Evolutionary conservation across 2,888 invertebrate genomes (phyloP).

Genomic region (Euclidia mi): DNA sequence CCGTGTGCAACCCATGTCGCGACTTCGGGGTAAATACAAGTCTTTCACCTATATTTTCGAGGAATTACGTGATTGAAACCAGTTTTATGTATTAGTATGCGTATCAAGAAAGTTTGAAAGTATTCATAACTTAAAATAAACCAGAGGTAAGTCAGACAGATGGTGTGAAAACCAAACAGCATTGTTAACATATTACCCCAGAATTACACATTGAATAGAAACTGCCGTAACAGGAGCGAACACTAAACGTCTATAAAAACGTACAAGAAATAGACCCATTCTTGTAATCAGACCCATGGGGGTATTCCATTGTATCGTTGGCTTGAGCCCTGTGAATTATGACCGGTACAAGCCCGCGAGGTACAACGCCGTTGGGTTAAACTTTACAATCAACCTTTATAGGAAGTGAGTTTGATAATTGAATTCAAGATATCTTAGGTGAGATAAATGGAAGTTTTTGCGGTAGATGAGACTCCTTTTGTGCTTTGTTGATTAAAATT

Average conservation of each 20-base stretch:
- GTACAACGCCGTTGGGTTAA: too few relatives aligned
- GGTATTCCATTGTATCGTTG: constrained; percentile 49
- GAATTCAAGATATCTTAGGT: constrained; percentile 13
- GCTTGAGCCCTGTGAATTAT: constrained; percentile 46
- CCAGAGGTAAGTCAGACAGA: not conserved
- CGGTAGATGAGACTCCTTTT: not conserved
- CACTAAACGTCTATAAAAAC: constrained; percentile 42
- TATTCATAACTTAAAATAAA: too few relatives aligned
- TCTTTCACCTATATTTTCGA: too few relatives aligned
- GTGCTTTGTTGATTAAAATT: not conserved
- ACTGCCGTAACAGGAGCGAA: constrained; percentile 10
- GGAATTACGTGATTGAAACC: too few relatives aligned
- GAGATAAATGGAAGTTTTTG: constrained; percentile 2
- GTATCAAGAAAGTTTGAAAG: too few relatives aligned
- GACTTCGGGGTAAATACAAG: too few relatives aligned
- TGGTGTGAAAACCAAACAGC: not conserved
- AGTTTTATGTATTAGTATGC: too few relatives aligned
- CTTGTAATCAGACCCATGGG: constrained; percentile 50
- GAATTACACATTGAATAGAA: constrained; percentile 20
- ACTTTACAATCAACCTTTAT: constrained; percentile 23
- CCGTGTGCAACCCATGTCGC: too few relatives aligned
- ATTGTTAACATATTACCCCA: constrained; percentile 3
- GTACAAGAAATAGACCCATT: constrained; percentile 44
- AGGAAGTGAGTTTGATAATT: constrained; percentile 23
- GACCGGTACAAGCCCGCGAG: constrained; percentile 13